phyloP scores from a whole-genome alignment of 2,113 vertebrate genomes.

The Lophotis ruficrista region DNA sequence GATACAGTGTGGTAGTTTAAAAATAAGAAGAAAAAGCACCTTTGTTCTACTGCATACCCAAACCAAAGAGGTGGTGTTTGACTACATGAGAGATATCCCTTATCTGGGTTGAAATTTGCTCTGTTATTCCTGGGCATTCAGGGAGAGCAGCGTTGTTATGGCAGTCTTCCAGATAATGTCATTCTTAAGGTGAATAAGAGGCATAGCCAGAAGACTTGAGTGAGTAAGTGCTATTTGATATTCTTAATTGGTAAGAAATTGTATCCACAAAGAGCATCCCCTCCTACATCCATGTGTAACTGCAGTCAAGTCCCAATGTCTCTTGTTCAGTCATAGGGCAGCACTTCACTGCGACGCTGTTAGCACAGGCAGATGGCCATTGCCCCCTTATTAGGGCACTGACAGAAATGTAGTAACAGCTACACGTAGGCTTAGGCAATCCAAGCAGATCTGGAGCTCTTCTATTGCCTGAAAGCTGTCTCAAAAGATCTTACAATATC shows the following conservation, averaged over 20 bases:
- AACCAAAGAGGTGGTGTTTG: neutral
- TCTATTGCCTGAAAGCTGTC: neutral
- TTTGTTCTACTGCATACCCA: neutral
- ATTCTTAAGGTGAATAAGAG: neutral
- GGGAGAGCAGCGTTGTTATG: neutral
- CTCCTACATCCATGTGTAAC: neutral
- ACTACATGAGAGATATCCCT: neutral
- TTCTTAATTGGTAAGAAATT: neutral
- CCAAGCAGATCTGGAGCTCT: neutral
- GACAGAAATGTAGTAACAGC: neutral
- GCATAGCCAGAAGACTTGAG: neutral
- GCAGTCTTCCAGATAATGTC: neutral
- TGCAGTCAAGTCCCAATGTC: neutral
- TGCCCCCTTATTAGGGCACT: neutral
- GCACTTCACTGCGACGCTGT: neutral
- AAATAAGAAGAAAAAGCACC: neutral
- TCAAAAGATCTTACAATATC: neutral
- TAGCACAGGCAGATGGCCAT: neutral
- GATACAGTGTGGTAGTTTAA: neutral
- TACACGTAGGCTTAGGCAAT: neutral
- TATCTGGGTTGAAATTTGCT: neutral
- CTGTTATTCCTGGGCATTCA: neutral
- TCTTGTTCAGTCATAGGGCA: neutral
- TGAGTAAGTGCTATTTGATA: neutral
- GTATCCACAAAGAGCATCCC: neutral